Base-by-base conservation (phyloP, 2,888 invertebrate species). In the Bombylius major region DNA sequence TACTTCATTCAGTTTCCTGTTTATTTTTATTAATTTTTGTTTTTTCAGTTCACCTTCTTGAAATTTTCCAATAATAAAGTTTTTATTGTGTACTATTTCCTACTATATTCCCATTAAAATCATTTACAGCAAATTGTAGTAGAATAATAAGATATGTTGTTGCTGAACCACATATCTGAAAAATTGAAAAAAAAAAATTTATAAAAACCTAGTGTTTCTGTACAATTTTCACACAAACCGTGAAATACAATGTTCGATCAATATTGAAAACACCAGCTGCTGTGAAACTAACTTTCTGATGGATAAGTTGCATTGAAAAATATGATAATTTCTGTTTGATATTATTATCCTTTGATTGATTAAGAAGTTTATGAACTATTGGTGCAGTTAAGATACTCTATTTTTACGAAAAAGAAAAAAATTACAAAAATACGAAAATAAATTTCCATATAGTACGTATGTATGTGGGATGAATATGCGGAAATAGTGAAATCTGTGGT, bases 91-190 rank as follows among this genome's bases (percentile, higher is more conserved):
- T 36, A 8, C 34, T 36, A 36, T 36, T 36, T 36, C 8, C 8
- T 4, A 36, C 34, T 5, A 8, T 1, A 7, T 7, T 7, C 8
- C 7, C 34, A 7, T 42, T 8, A 42, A 1, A 11, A 5, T 8
- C 8, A 42, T 4, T 42, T 8, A 11, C 11, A 6, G 71, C 70
- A 50, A 75, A 73, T 62, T 75, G 75, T 52, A 75, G 62, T 55
- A 76, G 61, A 50, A 76, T 72, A 4, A 76, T 73, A 48, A 75
- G 64, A 63, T 76, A 75, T 7, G 75, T 75, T 9, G 73, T 72
- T 11, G 73, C 58, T 39, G 75, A 71, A 23, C 73, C 73, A 60
- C 71, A 68, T 39, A 75, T 72, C 76, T 76, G 59, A 4, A 58
- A 60, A 45, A 45, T 34, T n/a, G n/a, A n/a, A n/a, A n/a, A n/a